Evolutionary conservation across 2,113 vertebrate genomes (phyloP), one percentile per base, ranked within the genome.

Genomic region (Cariama cristata): DNA sequence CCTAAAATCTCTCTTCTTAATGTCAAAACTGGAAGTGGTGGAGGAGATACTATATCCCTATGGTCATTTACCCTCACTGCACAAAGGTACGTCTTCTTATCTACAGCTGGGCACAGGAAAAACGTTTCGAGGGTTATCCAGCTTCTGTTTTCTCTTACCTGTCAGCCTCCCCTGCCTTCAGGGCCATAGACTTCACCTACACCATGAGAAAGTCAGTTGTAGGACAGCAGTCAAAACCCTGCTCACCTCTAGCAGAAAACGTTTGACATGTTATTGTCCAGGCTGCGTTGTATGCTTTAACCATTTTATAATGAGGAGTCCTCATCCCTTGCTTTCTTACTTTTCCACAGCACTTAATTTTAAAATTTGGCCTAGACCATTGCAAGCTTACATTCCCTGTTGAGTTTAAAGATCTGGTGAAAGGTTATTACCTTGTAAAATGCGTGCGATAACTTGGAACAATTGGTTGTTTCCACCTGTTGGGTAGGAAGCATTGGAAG

Each of bases 71-170:
- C 22, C 4, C 30, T 75, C 22, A 26, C 19, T 75, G 23, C 50
- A 85, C 38, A 79, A 69, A 38, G 0, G 0, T 8, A 21, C 3
- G 0, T 44, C 35, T 47, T 85, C 11, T 74, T 42, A 35, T 13
- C 42, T 63, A 18, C 12, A 59, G 33, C 3, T 74, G 49, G n/a
- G 32, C 11, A 7, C 7, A 53, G 22, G 38, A 22, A 9, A 49
- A 66, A n/a, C 19, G 4, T 7, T 79, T 79, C n/a, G 27, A 67
- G 44, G 14, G 12, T 47, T 62, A 12, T 18, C 22, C 59, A 35
- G 40, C 14, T 58, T 64, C 45, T 45, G 15, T 24, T 58, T 77
- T 35, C 28, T 58, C 60, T 79, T 74, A 11, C 6, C 5, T 50
- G 30, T 44, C 22, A 30, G 17, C 38, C 30, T 64, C 12, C 33